Evolutionary conservation across 2,888 invertebrate species (phyloP), one percentile per base, ranked within the genome.

Genomic region (Chalcis sispes): DNA sequence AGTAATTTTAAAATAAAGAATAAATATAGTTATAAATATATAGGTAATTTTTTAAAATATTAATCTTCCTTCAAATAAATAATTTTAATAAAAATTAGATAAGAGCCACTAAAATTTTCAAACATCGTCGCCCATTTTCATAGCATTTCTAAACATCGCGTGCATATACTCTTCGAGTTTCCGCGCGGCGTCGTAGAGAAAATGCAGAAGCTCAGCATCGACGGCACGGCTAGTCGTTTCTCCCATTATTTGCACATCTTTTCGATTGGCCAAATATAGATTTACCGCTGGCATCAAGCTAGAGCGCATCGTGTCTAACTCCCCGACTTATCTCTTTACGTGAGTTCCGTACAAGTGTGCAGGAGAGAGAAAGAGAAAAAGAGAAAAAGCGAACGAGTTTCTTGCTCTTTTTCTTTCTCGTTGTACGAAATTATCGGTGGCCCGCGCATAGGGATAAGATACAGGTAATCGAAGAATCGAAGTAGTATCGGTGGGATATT

Each of bases 261-360:
- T 82, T 84, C 82, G 84, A 86, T 85, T 83, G 83, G 81, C 83
- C 82, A 83, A 87, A 85, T 87, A 87, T 86, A 87, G 86, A 87
- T 87, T 86, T 85, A 86, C 85, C 80, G 80, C 83, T 81, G 78
- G 62, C 79, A 75, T 75, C 75, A 75, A 75, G 65, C 69, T 64
- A 29, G 58, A 18, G 70, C 40, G 62, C 42, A 13, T 13, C 3
- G 25, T 2, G 1, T n/a, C 13, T 42, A 8, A 42, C 15, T 27
- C 18, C 18, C 20, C 25, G 10, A 48, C 18, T 48, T 15, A 48
- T 18, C 15, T 48, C 20, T 20, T 48, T 48, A 48, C 18, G 3
- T 20, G 15, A 42, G 15, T 15, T 15, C 4, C 32, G 32, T 2
- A 42, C 42, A n/a, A 4, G 7, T 10, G 23, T 2, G n/a, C 13